A percentile compares a stretch with the other conserved stretches of the same genome.
These are phyloP conservation scores for Clarias platycephalus DNA, from an alignment of 2,797 vertebrate genomes.

Conservation along the genomic window DNA sequence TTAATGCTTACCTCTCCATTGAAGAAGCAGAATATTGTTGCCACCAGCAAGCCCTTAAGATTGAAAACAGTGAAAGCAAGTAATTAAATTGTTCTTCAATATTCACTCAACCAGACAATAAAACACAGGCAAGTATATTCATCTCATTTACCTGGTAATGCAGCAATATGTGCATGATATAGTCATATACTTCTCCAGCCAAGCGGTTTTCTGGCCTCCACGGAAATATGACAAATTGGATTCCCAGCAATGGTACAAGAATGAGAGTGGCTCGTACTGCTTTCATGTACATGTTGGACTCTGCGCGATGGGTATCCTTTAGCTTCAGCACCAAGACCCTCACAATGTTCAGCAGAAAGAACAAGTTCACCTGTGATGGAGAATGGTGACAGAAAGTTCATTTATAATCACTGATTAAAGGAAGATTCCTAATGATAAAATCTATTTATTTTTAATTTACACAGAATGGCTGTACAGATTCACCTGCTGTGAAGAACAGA, in stretches of 20 bases:
- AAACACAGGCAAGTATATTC: not conserved
- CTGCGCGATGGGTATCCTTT: slow-evolving; percentile 86
- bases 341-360: slow-evolving; percentile 96
- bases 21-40: slow-evolving; percentile 98
- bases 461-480: slow-evolving; percentile 3
- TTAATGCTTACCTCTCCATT: slow-evolving; percentile 87
- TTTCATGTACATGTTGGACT: slow-evolving; percentile 98
- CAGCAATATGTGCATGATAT: slow-evolving; percentile 95
- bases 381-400: not conserved
- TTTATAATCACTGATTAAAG: not conserved
- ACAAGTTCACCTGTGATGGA: slow-evolving; percentile 88
- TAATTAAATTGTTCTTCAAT: slow-evolving; percentile 8
- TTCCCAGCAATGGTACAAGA: slow-evolving; percentile 92
- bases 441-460: slow-evolving; percentile 1
- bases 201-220: slow-evolving; percentile 93
- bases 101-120: not conserved
- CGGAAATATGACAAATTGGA: slow-evolving; percentile 95
- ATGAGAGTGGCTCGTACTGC: slow-evolving; percentile 94
- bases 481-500: not conserved
- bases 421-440: not conserved
- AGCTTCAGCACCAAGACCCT: slow-evolving; percentile 93
- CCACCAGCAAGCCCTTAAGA: slow-evolving; percentile 90
- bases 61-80: slow-evolving; percentile 48
- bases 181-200: slow-evolving; percentile 93
- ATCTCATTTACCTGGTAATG: slow-evolving; percentile 88